Evolutionary conservation across 2,113 vertebrate genomes (phyloP).

Genomic region (Vombatus ursinus): DNA sequence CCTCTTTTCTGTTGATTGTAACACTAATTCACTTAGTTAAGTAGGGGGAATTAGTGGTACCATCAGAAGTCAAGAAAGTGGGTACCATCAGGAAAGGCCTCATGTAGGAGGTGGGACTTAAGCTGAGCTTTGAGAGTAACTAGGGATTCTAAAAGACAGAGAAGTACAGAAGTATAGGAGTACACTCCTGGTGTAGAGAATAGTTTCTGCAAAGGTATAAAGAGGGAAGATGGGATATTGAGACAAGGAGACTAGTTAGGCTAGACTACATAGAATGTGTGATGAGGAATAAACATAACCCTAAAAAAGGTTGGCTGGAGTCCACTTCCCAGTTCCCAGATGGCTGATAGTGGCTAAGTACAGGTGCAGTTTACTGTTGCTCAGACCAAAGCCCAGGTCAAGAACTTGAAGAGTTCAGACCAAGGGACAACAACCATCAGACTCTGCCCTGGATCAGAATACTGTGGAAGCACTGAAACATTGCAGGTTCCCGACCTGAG

Average conservation of each 20-base stretch:
- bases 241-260: background rate
- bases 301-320: background rate
- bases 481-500: background rate
- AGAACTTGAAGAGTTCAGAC: background rate
- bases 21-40: too few species aligned
- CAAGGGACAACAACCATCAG: background rate
- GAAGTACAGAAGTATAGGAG: background rate
- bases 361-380: background rate
- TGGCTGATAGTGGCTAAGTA: background rate
- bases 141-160: background rate
- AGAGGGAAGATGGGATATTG: background rate
- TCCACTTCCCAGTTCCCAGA: background rate
- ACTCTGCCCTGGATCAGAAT: background rate
- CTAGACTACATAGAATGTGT: background rate
- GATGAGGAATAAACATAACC: background rate
- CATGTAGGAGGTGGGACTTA: background rate
- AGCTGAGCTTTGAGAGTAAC: background rate
- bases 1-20: too few species aligned
- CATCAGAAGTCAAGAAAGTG: too few species aligned
- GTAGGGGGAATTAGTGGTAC: too few species aligned
- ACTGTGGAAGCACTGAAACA: background rate
- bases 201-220: background rate
- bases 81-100: too few species aligned
- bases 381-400: background rate
- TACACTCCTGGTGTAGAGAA: background rate